phyloP scores from a whole-genome alignment of 2,888 invertebrate species.

The Brachynemurus nebulosus region DNA sequence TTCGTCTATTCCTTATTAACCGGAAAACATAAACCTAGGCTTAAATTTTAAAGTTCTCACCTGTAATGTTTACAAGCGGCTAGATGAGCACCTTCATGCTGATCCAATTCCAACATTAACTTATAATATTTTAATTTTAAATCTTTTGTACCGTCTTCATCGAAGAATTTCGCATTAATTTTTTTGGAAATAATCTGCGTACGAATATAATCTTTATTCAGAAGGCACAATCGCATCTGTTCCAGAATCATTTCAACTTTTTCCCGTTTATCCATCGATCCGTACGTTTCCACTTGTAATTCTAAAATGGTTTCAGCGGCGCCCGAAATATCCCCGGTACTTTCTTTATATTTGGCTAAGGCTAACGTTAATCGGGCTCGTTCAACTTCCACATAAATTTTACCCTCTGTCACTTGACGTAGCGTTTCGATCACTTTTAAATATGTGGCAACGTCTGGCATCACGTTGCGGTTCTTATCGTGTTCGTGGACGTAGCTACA shows the following conservation, averaged over 20 bases:
- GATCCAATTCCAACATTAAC: conserved; percentile 90
- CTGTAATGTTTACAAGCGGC: conserved; percentile 87
- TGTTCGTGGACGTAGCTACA: conserved; percentile 77
- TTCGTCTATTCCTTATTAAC: too few species aligned
- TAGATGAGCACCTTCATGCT: conserved; percentile 84
- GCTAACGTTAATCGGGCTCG: conserved; percentile 89
- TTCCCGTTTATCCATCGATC: conserved; percentile 96
- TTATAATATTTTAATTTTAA: conserved; percentile 49
- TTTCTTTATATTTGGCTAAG: conserved; percentile 71
- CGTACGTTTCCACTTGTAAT: conserved; percentile 93
- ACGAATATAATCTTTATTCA: conserved; percentile 90
- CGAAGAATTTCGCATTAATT: conserved; percentile 94
- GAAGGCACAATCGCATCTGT: conserved; percentile 94
- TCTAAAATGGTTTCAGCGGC: conserved; percentile 94
- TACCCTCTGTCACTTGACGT: conserved; percentile 83
- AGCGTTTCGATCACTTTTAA: conserved; percentile 93
- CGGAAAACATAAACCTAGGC: too few species aligned
- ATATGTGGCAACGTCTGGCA: conserved; percentile 78
- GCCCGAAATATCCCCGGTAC: conserved; percentile 69
- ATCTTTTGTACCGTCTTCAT: conserved; percentile 59
- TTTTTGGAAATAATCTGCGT: conserved; percentile 99
- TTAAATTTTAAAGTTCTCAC: too few species aligned
- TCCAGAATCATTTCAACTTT: conserved; percentile 94
- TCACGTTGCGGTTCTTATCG: conserved; percentile 25
- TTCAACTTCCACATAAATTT: conserved; percentile 99